A percentile compares a stretch with the other conserved stretches of the same genome.
Evolutionary conservation across 2,888 invertebrate species (phyloP).

Genomic region (Erannis defoliaria): DNA sequence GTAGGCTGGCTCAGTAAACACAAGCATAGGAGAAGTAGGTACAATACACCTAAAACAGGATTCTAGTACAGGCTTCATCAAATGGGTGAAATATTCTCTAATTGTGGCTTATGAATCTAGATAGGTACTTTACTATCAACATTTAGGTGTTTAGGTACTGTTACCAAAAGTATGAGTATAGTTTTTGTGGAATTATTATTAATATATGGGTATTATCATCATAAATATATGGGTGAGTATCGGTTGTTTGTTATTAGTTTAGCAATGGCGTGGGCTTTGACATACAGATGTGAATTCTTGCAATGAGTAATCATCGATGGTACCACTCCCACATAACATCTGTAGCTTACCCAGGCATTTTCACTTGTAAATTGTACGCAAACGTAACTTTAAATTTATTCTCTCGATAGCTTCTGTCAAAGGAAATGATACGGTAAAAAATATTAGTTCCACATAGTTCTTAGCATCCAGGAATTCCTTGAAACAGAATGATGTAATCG

Average conservation of each 20-base stretch:
- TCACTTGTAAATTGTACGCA: constrained; percentile 54
- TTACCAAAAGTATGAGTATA: background rate
- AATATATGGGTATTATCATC: background rate
- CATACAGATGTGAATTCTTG: constrained; percentile 56
- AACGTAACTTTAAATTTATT: constrained; percentile 52
- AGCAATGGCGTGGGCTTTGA: constrained; percentile 35
- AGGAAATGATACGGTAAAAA: constrained; percentile 60
- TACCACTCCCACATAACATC: constrained; percentile 77
- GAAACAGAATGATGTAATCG: constrained; percentile 68
- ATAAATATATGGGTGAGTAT: background rate
- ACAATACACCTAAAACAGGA: background rate
- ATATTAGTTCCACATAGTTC: constrained; percentile 34
- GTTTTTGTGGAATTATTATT: too few relatives aligned
- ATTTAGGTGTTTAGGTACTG: background rate
- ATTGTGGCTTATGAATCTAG: background rate
- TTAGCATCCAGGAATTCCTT: constrained; percentile 13
- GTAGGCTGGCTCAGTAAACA: too few relatives aligned
- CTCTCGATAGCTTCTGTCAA: constrained; percentile 63
- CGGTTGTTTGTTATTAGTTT: constrained; percentile 23
- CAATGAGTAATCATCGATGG: constrained; percentile 58
- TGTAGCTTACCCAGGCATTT: constrained; percentile 85
- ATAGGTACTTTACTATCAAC: too few relatives aligned
- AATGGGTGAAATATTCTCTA: background rate
- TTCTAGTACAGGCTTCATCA: background rate
- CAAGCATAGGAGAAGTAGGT: background rate